Conservation (phyloP, 2,113 vertebrate genomes). For the Puntigrus tetrazona region DNA sequence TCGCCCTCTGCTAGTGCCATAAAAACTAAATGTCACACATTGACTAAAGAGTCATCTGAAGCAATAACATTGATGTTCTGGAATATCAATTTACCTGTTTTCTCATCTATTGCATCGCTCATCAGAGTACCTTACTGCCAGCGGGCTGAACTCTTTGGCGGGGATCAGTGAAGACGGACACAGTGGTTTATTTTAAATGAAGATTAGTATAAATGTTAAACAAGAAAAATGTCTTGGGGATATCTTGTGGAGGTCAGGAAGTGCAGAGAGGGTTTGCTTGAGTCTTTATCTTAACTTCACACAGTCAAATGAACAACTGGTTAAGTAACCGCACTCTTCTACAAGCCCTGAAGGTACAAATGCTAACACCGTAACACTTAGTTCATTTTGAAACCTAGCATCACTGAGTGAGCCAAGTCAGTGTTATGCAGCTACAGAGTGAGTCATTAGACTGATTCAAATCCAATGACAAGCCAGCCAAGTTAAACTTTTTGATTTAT, state of each 20-base stretch:
- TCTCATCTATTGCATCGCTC: neutral
- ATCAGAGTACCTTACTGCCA: neutral
- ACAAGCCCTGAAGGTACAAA: neutral
- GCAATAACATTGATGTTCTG: neutral
- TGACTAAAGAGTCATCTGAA: neutral
- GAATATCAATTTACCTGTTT: neutral
- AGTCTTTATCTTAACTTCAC: neutral
- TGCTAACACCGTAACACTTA: neutral
- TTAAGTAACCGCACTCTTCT: neutral
- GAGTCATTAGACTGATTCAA: neutral
- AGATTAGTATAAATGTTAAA: neutral
- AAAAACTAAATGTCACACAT: neutral
- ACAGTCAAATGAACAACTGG: neutral
- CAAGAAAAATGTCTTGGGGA: neutral
- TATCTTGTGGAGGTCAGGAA: neutral
- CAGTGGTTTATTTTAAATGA: neutral
- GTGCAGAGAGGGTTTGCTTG: neutral
- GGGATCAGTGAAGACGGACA: neutral
- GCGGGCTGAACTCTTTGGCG: neutral
- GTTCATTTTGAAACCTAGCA: neutral
- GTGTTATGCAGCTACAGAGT: neutral
- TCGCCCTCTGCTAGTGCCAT: neutral
- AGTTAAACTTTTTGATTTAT: neutral
- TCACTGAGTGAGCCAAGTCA: slow-evolving; percentile 5
- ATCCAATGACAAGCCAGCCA: neutral